phyloP scores from a whole-genome alignment of 30 jellyfish, hydroid and myxozoan genomes.

The Rhopilema esculentum region DNA sequence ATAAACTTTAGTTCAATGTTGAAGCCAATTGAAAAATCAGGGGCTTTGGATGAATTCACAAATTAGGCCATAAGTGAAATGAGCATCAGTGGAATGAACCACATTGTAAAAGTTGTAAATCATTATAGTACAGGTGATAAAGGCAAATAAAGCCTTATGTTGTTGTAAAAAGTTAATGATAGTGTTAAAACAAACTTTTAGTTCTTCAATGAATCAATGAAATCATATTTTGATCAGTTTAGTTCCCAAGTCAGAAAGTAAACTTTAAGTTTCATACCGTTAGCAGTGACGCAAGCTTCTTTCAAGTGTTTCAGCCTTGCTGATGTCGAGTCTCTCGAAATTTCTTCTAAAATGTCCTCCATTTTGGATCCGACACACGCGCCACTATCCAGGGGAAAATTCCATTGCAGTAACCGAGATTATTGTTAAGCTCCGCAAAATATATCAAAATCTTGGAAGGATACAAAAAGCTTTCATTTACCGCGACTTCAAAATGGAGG shows the following conservation, averaged over 20 bases:
- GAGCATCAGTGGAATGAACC: no score
- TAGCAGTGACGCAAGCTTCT: conserved; percentile 93
- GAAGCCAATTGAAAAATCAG: no score
- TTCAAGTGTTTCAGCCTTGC: conserved; percentile 83
- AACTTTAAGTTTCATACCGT: conserved; percentile 66
- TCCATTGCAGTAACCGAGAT: conserved; percentile 12
- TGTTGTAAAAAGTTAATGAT: not conserved
- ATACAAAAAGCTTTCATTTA: not conserved
- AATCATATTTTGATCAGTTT: not conserved
- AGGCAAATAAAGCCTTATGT: no score
- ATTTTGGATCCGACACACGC: conserved; percentile 43
- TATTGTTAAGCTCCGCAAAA: not conserved
- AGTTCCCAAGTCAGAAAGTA: not conserved
- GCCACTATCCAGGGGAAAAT: conserved; percentile 45
- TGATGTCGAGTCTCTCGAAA: conserved; percentile 85
- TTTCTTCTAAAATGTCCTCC: conserved; percentile 89
- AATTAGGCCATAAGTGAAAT: no score
- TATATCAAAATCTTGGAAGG: not conserved
- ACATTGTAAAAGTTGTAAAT: no score
- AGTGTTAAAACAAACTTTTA: not conserved
- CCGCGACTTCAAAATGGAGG: not conserved
- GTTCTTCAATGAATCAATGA: not conserved
- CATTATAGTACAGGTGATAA: no score
- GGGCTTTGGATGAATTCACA: no score
- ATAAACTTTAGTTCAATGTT: no score